Percentiles rank a stretch among this genome's conserved stretches.
Evolutionary conservation across 2,888 invertebrate species (phyloP).

Genomic region (Trichogramma evanescens): DNA sequence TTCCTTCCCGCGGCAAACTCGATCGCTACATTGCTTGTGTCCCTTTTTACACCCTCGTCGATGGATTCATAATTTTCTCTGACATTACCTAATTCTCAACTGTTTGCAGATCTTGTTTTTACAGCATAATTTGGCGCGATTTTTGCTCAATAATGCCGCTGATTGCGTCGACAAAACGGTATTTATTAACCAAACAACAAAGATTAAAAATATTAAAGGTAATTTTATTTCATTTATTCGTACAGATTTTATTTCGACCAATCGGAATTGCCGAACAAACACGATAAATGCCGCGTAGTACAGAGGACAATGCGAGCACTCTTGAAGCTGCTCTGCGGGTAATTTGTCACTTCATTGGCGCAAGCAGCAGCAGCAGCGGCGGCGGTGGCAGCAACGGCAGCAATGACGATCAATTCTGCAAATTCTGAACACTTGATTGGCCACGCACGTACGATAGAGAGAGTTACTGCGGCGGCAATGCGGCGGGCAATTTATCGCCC

Average conservation of each 20-base stretch:
- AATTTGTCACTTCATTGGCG: no score
- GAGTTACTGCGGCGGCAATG: slow-evolving; percentile 37
- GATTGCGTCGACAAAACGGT: no score
- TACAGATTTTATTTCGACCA: not conserved
- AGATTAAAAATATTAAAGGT: not conserved
- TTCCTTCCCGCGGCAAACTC: slow-evolving; percentile 38
- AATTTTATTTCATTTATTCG: not conserved
- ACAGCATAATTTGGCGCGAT: no score
- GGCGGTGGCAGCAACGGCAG: not conserved
- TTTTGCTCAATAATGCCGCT: no score
- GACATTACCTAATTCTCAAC: no score
- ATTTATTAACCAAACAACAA: slow-evolving; percentile 1
- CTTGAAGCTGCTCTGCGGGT: no score
- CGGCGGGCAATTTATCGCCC: slow-evolving; percentile 36
- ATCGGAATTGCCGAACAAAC: not conserved
- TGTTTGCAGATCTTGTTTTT: no score
- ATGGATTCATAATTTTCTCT: no score
- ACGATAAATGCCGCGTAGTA: not conserved
- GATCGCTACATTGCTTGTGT: not conserved
- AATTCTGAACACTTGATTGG: not conserved
- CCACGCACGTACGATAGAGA: slow-evolving; percentile 23
- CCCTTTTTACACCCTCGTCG: no score
- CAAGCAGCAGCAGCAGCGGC: no score
- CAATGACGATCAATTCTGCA: not conserved
- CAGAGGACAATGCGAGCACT: no score